A percentile compares a stretch with the other conserved stretches of the same genome.
These are phyloP conservation scores for Colistium nudipinnis DNA, from an alignment of 2,113 vertebrate genomes.

Conservation along the genomic window DNA sequence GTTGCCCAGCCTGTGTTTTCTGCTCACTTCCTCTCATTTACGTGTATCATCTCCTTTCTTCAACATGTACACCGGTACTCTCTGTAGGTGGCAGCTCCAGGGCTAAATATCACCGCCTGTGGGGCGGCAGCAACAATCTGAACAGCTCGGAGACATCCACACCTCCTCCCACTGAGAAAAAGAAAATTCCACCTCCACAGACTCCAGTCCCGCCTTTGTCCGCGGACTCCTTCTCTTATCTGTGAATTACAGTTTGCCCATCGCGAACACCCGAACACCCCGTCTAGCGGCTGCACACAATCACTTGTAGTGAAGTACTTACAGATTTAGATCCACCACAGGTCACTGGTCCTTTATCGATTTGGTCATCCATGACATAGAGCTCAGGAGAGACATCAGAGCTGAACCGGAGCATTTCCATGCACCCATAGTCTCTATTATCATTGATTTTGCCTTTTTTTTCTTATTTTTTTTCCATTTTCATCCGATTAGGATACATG, in stretches of 20 bases:
- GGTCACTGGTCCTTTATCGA: not conserved
- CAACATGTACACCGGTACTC: constrained; percentile 62
- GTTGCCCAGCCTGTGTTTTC: constrained; percentile 12
- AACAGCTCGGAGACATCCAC: constrained; percentile 13
- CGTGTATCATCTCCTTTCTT: constrained; percentile 51
- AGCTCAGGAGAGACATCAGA: not conserved
- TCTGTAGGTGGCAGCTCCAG: constrained; percentile 52
- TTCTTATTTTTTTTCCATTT: too few relatives aligned
- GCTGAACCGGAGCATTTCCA: not conserved
- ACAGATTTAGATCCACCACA: constrained; percentile 5
- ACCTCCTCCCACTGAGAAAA: constrained; percentile 28
- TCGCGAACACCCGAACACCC: not conserved
- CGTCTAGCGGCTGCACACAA: constrained; percentile 23
- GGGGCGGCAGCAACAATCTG: constrained; percentile 42
- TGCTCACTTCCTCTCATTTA: constrained; percentile 34
- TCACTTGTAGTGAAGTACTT: constrained; percentile 7
- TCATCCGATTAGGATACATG: too few relatives aligned
- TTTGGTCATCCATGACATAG: not conserved
- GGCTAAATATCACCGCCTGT: constrained; percentile 42
- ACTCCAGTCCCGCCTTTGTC: constrained; percentile 20
- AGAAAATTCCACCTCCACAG: constrained; percentile 25
- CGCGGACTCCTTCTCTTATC: constrained; percentile 34
- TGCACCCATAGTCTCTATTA: not conserved
- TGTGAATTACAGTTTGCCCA: not conserved
- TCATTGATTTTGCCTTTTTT: too few relatives aligned